Conservation (phyloP, 2,888 invertebrate species). For the Zhuqinia jingwanae region DNA sequence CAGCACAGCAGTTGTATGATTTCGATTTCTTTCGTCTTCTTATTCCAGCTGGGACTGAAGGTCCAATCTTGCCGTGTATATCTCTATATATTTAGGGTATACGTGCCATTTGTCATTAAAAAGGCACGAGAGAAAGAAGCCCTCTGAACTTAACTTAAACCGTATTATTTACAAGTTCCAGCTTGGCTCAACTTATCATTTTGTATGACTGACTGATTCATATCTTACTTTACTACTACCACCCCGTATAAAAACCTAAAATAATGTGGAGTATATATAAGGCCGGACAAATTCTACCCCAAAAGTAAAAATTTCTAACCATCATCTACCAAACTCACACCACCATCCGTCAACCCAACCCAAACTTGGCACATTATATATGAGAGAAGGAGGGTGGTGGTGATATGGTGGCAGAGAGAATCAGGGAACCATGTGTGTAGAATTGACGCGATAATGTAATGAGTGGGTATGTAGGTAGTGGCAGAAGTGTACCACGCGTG, state of each 20-base stretch:
- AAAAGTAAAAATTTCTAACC: neutral
- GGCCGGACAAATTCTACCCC: neutral
- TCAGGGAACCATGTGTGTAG: neutral
- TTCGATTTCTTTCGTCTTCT: slow-evolving; percentile 31
- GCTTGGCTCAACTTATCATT: slow-evolving; percentile 1
- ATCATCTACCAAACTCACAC: neutral
- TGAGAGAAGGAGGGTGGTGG: neutral
- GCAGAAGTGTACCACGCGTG: neutral
- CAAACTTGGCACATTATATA: neutral
- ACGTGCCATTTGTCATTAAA: slow-evolving; percentile 35
- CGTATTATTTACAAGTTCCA: neutral
- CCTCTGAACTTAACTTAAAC: slow-evolving; percentile 21
- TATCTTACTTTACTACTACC: slow-evolving; percentile 4
- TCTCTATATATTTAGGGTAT: neutral
- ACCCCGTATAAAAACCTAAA: neutral
- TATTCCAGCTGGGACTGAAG: neutral
- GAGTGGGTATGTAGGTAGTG: neutral
- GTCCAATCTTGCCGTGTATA: neutral
- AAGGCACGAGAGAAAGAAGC: slow-evolving; percentile 2
- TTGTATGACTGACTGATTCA: slow-evolving; percentile 14
- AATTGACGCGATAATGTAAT: neutral
- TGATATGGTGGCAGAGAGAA: too few relatives aligned
- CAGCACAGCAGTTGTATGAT: slow-evolving; percentile 50
- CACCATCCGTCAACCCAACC: slow-evolving; percentile 12
- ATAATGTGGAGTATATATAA: neutral